phyloP scores from a whole-genome alignment of 2,888 invertebrate species.

The Cactoblastis cactorum region DNA sequence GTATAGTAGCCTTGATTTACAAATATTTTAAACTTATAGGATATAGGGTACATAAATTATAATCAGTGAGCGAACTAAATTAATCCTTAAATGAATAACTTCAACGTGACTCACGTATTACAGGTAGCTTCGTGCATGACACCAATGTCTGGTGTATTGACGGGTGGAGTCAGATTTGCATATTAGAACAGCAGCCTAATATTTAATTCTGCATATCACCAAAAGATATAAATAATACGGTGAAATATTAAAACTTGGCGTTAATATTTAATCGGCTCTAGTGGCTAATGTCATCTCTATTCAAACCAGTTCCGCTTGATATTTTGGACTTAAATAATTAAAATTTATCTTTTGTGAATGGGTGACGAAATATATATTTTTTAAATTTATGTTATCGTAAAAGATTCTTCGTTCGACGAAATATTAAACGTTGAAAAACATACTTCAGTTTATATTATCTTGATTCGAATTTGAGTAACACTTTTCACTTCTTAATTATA shows the following conservation, averaged over 20 bases:
- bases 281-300: not conserved
- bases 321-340: not conserved
- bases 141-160: not conserved
- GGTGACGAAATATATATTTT: no score
- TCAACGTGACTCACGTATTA: slow-evolving; percentile 7
- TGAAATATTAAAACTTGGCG: slow-evolving; percentile 2
- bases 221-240: slow-evolving; percentile 1
- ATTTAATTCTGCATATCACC: not conserved
- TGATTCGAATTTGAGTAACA: no score
- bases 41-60: no score
- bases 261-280: not conserved
- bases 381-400: no score
- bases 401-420: no score
- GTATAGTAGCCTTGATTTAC: no score
- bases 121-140: slow-evolving; percentile 4
- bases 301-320: not conserved
- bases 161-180: not conserved
- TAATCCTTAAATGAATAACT: slow-evolving; percentile 3
- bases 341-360: not conserved
- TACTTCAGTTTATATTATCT: no score
- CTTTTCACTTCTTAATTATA: no score
- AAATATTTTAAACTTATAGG: no score
- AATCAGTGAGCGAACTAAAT: not conserved
- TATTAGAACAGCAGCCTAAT: not conserved
- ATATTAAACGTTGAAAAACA: no score